Conservation (phyloP, 1,140 invertebrate genomes). For the Archivesica marissinica region DNA sequence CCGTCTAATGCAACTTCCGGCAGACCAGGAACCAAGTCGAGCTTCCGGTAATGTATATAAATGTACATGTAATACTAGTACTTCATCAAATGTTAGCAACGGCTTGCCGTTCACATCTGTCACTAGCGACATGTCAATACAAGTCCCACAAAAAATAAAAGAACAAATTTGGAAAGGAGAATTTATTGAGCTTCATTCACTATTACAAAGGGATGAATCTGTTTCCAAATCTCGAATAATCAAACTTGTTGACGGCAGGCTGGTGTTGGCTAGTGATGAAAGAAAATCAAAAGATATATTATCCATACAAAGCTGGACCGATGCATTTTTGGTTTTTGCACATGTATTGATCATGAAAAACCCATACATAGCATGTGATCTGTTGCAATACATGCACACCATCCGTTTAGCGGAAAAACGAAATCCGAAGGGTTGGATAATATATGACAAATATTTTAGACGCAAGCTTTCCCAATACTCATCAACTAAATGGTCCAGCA, state of each 20-base stretch:
- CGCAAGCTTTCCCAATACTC: neutral
- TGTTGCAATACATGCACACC: neutral
- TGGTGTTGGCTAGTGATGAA: neutral
- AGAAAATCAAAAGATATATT: neutral
- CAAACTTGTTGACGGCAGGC: neutral
- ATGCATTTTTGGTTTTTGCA: neutral
- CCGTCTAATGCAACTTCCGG: no score
- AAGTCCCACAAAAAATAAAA: neutral
- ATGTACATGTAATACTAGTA: no score
- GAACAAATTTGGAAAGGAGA: neutral
- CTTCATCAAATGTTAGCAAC: no score
- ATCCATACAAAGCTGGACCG: neutral
- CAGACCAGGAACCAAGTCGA: no score
- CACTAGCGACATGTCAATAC: neutral
- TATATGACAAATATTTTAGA: conserved; percentile 15
- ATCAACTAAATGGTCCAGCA: neutral
- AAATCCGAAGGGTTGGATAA: neutral
- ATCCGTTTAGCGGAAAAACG: neutral
- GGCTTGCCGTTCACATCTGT: neutral
- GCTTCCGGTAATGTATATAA: no score
- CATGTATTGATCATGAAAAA: neutral
- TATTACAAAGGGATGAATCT: neutral
- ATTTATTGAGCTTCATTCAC: neutral
- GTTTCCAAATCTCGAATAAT: neutral
- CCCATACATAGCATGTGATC: neutral